phyloP scores from a whole-genome alignment of 2,797 vertebrate species.

The Hafferia zeledoni region DNA sequence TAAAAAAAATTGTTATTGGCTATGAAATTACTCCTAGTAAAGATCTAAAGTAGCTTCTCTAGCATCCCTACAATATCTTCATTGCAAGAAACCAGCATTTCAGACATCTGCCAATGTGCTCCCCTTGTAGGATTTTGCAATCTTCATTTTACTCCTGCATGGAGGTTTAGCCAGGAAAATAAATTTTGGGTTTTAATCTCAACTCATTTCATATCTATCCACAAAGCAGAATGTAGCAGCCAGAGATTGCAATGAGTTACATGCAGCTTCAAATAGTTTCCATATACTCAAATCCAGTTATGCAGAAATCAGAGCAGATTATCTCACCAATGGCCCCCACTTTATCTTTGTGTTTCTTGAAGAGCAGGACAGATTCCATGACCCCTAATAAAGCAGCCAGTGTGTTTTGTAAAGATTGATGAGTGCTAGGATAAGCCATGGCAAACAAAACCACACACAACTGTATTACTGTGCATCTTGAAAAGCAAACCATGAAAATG shows the following conservation, averaged over 20 bases:
- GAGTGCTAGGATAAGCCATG: background rate
- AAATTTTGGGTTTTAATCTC: background rate
- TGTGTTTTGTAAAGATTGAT: background rate
- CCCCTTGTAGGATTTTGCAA: background rate
- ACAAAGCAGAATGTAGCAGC: background rate
- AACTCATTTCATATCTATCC: background rate
- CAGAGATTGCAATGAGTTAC: background rate
- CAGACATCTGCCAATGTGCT: background rate
- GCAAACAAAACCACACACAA: background rate
- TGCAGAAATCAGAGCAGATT: constrained; percentile 7
- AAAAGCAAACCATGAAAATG: background rate
- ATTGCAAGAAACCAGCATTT: background rate
- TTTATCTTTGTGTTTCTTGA: constrained; percentile 63
- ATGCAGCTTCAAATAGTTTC: background rate
- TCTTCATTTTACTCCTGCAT: background rate
- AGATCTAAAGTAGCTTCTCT: background rate
- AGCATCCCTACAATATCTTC: background rate
- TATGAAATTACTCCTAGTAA: background rate
- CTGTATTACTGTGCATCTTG: background rate
- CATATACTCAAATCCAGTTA: background rate
- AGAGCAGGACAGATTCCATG: constrained; percentile 58
- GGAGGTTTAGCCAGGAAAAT: background rate
- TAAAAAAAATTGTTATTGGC: background rate
- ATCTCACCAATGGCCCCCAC: constrained; percentile 66
- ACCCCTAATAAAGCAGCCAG: constrained; percentile 52